A percentile compares a stretch with the other conserved stretches of the same genome.
phyloP scores from a whole-genome alignment of 2,797 vertebrate species.

The Tiaroga cobitis region DNA sequence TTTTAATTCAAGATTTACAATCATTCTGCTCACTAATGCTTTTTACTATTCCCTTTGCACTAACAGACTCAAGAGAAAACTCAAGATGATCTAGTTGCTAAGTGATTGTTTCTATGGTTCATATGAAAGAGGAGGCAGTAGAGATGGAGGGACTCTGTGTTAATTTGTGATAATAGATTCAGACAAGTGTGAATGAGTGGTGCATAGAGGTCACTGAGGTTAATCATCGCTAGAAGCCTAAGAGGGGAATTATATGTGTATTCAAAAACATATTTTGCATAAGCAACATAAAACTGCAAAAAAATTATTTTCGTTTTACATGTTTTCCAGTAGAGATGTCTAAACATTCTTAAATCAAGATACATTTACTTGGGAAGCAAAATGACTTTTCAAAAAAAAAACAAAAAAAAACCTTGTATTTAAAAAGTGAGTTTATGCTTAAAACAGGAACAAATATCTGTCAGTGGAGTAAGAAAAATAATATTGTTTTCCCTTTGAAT shows the following conservation, averaged over 20 bases:
- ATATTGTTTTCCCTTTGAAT: too few species aligned
- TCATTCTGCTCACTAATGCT: background rate
- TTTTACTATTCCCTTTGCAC: conserved; percentile 10
- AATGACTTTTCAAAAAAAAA: too few species aligned
- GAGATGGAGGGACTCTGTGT: background rate
- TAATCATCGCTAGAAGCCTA: conserved; percentile 8
- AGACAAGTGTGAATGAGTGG: conserved; percentile 35
- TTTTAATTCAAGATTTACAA: background rate
- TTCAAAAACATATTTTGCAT: conserved; percentile 45
- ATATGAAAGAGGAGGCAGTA: background rate
- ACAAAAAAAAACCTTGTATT: too few species aligned
- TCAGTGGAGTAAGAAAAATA: too few species aligned
- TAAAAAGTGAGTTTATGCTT: too few species aligned
- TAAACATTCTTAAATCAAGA: background rate
- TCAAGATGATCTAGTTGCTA: conserved; percentile 48
- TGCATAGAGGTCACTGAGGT: background rate
- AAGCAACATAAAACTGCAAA: background rate
- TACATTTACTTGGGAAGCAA: background rate
- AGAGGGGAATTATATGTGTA: conserved; percentile 33
- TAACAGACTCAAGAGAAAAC: conserved; percentile 21
- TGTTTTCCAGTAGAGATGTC: background rate
- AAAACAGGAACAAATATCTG: too few species aligned
- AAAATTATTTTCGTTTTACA: background rate
- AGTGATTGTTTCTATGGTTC: conserved; percentile 54
- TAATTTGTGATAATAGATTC: conserved; percentile 23